These are phyloP conservation scores for Saguinus imperator DNA, from an alignment of 2,113 vertebrate genomes.

Conservation along the genomic window DNA sequence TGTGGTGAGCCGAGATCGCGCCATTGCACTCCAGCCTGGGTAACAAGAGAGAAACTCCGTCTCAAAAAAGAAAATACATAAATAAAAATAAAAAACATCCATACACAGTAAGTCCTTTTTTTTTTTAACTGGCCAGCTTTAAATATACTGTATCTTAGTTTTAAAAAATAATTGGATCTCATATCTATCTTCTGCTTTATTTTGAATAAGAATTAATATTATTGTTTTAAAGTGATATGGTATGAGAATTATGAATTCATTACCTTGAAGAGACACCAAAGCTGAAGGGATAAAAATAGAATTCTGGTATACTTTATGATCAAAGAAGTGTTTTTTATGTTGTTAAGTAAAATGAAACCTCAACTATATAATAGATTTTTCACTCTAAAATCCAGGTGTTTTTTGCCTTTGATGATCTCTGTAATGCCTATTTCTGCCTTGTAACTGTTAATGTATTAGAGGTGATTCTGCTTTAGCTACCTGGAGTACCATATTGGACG, in stretches of 20 bases:
- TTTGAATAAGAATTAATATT: background rate
- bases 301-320: background rate
- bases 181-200: background rate
- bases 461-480: background rate
- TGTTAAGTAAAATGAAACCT: slow-evolving; percentile 27
- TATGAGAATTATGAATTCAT: background rate
- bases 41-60: too few species aligned
- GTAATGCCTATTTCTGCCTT: background rate
- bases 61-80: too few species aligned
- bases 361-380: background rate
- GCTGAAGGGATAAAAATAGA: background rate
- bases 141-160: background rate
- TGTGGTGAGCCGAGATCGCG: too few species aligned
- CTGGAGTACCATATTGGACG: background rate
- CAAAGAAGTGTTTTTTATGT: background rate
- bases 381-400: background rate
- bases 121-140: background rate
- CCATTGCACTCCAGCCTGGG: too few species aligned
- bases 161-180: background rate
- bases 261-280: slow-evolving; percentile 17
- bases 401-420: background rate
- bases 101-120: slow-evolving; percentile 9
- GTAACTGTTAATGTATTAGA: background rate
- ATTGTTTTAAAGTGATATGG: background rate
- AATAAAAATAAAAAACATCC: background rate